Evolutionary conservation across 2,888 invertebrate genomes (phyloP), one percentile per base, ranked within the genome.

Genomic region (Scrobipalpa costella): DNA sequence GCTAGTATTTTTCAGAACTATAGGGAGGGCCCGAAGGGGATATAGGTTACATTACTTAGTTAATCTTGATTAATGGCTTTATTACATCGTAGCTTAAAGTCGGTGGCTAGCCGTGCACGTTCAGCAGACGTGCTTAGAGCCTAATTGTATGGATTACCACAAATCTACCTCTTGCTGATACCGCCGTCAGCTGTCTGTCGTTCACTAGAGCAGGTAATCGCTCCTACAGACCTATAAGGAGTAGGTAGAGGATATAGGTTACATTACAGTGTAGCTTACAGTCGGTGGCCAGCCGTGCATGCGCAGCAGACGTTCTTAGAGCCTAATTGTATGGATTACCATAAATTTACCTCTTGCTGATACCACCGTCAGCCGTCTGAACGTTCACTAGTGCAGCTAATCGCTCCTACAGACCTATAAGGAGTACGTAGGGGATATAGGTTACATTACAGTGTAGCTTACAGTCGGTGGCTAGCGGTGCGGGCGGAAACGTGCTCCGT

Each of bases 261-360:
- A 27, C 5, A 27, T 27, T 27, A 27, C 27, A 27, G 27, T 27
- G 27, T 27, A 27, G 27, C 27, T 27, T 27, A 27, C 2, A 27
- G 27, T 27, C 27, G 27, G 27, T 27, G 27, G 2, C 2, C 27
- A 27, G 27, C 27, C 27, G 27, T 3, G 27, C 27, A n/a, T n/a
- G 38, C 33, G 33, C 40, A n/a, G 52, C 57, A 62, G 60, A 79
- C 87, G 86, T 88, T 88, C 81, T 73, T 66, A 67, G 57, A 58
- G 76, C 71, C 77, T 84, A 81, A 86, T 86, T 84, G 80, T 72
- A 68, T 63, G 83, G 87, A 85, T 88, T 85, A 88, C 76, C 71
- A 71, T 63, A 69, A 70, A 79, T 77, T 74, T 74, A 67, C 71
- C n/a, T 73, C 63, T 66, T 63, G 68, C 63, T 68, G 72, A 72